phyloP scores from a whole-genome alignment of 2,113 vertebrate species.

The Phrynosoma platyrhinos region DNA sequence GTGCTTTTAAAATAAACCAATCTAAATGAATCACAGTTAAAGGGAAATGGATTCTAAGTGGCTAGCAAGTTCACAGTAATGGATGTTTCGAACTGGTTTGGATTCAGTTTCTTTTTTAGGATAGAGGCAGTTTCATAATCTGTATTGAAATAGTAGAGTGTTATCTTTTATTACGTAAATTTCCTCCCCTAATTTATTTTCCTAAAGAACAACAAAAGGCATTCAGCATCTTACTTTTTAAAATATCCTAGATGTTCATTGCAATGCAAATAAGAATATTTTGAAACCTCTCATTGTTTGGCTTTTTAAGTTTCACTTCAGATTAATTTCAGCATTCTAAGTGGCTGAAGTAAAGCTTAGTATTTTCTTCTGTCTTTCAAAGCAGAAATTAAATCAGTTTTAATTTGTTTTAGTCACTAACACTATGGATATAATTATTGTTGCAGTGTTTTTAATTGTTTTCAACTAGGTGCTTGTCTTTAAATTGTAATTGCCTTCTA shows the following conservation, averaged over 20 bases:
- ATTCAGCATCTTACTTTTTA: slow-evolving; percentile 34
- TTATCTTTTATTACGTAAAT: background rate
- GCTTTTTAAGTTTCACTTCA: slow-evolving; percentile 78
- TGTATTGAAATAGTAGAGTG: background rate
- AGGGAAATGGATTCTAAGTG: slow-evolving; percentile 24
- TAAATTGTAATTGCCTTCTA: slow-evolving; percentile 82
- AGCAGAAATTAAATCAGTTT: slow-evolving; percentile 88
- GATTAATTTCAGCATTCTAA: slow-evolving; percentile 78
- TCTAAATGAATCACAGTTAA: slow-evolving; percentile 13
- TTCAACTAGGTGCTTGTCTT: slow-evolving; percentile 85
- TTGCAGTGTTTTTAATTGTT: slow-evolving; percentile 85
- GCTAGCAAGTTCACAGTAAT: slow-evolving; percentile 5
- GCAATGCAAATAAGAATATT: slow-evolving; percentile 64
- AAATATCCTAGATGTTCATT: slow-evolving; percentile 59
- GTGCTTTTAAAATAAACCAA: slow-evolving; percentile 5
- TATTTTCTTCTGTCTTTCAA: slow-evolving; percentile 80
- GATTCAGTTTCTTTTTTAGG: slow-evolving; percentile 8
- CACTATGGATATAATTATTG: slow-evolving; percentile 85
- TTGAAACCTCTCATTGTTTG: slow-evolving; percentile 66
- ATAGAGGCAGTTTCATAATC: slow-evolving; percentile 1
- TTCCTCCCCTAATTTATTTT: background rate
- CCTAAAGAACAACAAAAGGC: slow-evolving; percentile 36
- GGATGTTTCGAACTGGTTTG: background rate
- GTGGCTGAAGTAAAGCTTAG: slow-evolving; percentile 79
- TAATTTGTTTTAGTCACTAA: slow-evolving; percentile 90